phyloP scores from a whole-genome alignment of 1,140 invertebrate genomes.

The Cataglyphis hispanica region DNA sequence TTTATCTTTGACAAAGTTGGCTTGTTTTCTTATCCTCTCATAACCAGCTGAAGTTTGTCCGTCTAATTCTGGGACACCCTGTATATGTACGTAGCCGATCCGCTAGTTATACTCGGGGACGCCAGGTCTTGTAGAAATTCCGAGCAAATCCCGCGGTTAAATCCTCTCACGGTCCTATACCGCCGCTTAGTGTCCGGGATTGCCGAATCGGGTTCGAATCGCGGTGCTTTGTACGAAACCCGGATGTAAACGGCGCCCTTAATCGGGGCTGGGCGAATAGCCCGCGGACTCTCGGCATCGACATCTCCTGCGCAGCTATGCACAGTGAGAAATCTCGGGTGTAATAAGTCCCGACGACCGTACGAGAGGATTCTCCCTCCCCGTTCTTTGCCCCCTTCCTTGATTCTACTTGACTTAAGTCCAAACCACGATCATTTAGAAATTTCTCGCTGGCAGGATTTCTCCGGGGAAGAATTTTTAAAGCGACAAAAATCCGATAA shows the following conservation, averaged over 20 bases:
- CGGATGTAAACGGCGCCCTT: conserved; percentile 60
- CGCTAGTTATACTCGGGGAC: conserved; percentile 28
- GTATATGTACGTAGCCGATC: not conserved
- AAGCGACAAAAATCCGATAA: not conserved
- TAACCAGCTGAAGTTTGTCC: no score
- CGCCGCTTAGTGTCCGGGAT: conserved; percentile 51
- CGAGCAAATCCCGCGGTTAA: conserved; percentile 62
- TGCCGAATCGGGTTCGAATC: conserved; percentile 58
- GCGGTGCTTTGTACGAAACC: conserved; percentile 55
- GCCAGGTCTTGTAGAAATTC: conserved; percentile 58
- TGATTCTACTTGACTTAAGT: conserved; percentile 10
- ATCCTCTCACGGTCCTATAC: conserved; percentile 57
- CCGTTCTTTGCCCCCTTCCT: not conserved
- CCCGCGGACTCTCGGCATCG: conserved; percentile 24
- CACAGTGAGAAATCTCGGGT: conserved; percentile 36
- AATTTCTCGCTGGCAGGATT: not conserved
- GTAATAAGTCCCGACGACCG: conserved; percentile 58
- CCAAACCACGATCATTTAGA: not conserved
- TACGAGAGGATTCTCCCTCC: conserved; percentile 9
- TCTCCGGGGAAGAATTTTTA: no score
- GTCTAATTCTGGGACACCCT: no score
- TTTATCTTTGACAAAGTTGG: no score
- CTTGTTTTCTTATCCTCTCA: no score
- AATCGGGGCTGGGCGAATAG: conserved; percentile 51
- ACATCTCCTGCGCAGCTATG: conserved; percentile 38